Evolutionary conservation across 2,888 invertebrate species (phyloP).

Genomic region (Phytoseiulus persimilis): DNA sequence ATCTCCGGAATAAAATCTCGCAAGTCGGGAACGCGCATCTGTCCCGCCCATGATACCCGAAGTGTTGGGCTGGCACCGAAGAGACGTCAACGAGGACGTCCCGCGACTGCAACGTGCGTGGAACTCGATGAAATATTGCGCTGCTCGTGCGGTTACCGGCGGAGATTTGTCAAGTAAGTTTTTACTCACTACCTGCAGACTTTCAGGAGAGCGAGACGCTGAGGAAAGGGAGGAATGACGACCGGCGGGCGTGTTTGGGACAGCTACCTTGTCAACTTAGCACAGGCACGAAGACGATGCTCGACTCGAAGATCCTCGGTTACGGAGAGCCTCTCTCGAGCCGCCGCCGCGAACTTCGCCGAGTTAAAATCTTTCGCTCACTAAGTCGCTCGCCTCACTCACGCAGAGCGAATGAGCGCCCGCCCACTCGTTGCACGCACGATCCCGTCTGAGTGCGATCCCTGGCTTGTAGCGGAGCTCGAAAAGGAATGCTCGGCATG

Average conservation of each 20-base stretch:
- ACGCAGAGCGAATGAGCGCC: too few species aligned
- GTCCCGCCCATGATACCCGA: not conserved
- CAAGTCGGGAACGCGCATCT: not conserved
- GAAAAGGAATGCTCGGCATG: too few species aligned
- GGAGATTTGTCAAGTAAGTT: slow-evolving; percentile 5
- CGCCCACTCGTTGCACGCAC: too few species aligned
- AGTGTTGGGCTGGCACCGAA: not conserved
- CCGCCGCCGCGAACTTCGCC: too few species aligned
- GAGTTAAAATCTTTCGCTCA: too few species aligned
- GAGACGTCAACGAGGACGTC: not conserved
- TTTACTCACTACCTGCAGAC: not conserved
- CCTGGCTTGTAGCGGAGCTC: too few species aligned
- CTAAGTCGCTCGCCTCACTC: too few species aligned
- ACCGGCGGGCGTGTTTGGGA: not conserved
- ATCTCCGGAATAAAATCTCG: too few species aligned
- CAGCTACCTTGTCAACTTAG: not conserved
- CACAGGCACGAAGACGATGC: not conserved
- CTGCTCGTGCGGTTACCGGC: not conserved
- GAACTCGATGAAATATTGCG: not conserved
- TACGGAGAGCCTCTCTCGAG: too few species aligned
- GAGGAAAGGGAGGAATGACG: not conserved
- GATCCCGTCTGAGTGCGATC: too few species aligned
- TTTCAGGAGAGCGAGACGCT: not conserved
- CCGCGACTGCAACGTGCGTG: not conserved
- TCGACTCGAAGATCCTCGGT: not conserved